phyloP scores from a whole-genome alignment of 2,888 invertebrate species.

The Lasioglossum oenotherae region DNA sequence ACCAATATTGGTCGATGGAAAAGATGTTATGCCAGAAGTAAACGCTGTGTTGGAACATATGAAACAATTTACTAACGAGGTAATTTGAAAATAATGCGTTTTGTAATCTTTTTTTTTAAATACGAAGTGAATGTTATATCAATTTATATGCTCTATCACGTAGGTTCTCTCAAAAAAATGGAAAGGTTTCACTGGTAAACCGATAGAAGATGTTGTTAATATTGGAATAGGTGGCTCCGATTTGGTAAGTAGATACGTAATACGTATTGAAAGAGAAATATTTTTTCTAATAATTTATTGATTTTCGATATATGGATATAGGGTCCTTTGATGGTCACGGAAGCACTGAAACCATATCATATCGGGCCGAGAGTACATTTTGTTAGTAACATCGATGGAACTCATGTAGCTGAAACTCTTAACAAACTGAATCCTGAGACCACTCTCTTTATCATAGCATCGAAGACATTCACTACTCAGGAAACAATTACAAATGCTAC shows the following conservation, averaged over 20 bases:
- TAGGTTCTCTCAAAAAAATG: slow-evolving; percentile 81
- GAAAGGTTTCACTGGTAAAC: slow-evolving; percentile 90
- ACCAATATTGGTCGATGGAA: slow-evolving; percentile 92
- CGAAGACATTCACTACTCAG: slow-evolving; percentile 99
- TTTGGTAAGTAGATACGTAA: slow-evolving; percentile 85
- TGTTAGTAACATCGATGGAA: slow-evolving; percentile 99
- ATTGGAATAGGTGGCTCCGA: slow-evolving; percentile 99
- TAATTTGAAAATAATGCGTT: slow-evolving; percentile 79
- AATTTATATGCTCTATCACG: neutral
- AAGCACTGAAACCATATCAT: slow-evolving; percentile 96
- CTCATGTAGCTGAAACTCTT: slow-evolving; percentile 97
- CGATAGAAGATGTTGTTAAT: slow-evolving; percentile 98
- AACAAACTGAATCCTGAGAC: slow-evolving; percentile 96
- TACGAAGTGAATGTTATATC: neutral
- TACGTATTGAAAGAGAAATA: neutral
- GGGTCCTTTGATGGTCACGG: slow-evolving; percentile 99
- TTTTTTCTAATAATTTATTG: neutral
- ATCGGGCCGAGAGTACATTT: slow-evolving; percentile 96
- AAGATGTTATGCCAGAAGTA: slow-evolving; percentile 97
- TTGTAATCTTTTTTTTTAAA: neutral
- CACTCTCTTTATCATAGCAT: slow-evolving; percentile 98
- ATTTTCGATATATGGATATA: slow-evolving; percentile 74
- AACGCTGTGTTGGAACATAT: slow-evolving; percentile 96
- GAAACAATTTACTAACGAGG: slow-evolving; percentile 94
- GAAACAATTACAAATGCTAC: slow-evolving; percentile 99